A percentile compares a stretch with the other conserved stretches of the same genome.
Evolutionary conservation across 2,888 invertebrate genomes (phyloP).

Genomic region (Sceliomorpha sp.): DNA sequence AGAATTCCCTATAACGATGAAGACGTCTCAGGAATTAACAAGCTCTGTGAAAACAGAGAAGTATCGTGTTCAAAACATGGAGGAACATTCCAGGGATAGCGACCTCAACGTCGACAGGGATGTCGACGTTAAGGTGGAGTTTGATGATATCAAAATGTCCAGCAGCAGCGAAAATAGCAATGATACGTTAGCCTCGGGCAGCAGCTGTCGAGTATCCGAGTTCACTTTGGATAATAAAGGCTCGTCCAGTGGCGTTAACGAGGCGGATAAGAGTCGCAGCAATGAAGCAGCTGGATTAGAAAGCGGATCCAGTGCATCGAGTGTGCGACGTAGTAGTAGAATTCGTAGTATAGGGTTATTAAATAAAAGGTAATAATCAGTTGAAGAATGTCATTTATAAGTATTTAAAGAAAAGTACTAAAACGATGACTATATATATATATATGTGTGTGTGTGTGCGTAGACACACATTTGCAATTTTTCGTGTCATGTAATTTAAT

Average conservation of each 20-base stretch:
- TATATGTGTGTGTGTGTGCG: too few species aligned
- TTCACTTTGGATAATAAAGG: conserved; percentile 59
- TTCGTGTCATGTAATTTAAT: too few species aligned
- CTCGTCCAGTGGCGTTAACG: conserved; percentile 54
- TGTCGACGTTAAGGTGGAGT: conserved; percentile 69
- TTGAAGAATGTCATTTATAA: conserved; percentile 8
- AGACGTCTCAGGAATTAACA: conserved; percentile 48
- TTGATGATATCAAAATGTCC: conserved; percentile 72
- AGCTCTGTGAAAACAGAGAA: conserved; percentile 45
- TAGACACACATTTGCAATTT: too few species aligned
- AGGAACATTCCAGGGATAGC: conserved; percentile 69
- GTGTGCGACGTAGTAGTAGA: conserved; percentile 86
- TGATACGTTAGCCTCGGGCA: conserved; percentile 79
- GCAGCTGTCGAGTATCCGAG: conserved; percentile 68
- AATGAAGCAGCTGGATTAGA: conserved; percentile 78
- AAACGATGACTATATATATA: too few species aligned
- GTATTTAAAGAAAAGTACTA: conserved; percentile 1
- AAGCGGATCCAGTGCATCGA: conserved; percentile 77
- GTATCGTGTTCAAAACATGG: conserved; percentile 50
- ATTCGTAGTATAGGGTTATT: conserved; percentile 88
- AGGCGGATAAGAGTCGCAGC: conserved; percentile 74
- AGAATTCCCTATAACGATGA: conserved; percentile 32
- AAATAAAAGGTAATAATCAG: conserved; percentile 85
- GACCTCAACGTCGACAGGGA: conserved; percentile 71
- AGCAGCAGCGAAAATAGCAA: conserved; percentile 82